phyloP scores from a whole-genome alignment of 2,888 invertebrate species.

The Thalpophila matura region DNA sequence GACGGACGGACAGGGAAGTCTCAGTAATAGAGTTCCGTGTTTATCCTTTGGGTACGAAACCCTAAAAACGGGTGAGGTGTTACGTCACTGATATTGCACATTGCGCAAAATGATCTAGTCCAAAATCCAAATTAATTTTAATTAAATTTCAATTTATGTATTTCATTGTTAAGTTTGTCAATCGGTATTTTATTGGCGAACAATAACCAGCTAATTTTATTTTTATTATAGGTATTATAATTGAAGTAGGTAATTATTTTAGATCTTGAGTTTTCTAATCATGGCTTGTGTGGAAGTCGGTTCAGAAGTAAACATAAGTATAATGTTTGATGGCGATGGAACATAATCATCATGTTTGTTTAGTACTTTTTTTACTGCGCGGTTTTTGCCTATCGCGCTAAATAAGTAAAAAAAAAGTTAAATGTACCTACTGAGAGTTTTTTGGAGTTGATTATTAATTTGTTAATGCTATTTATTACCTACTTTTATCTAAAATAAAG shows the following conservation, averaged over 20 bases:
- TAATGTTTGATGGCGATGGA: slow-evolving; percentile 19
- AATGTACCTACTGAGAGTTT: no score
- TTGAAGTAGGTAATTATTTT: slow-evolving; percentile 37
- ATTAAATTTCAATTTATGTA: slow-evolving; percentile 30
- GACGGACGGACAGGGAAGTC: no score
- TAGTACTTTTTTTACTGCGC: slow-evolving; percentile 13
- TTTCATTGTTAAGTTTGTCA: slow-evolving; percentile 46
- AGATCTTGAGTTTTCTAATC: slow-evolving; percentile 46
- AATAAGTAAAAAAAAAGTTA: neutral
- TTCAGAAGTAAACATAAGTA: slow-evolving; percentile 29
- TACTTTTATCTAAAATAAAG: no score
- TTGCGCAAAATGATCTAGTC: slow-evolving; percentile 32
- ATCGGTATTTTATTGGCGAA: slow-evolving; percentile 40
- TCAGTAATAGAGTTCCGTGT: no score
- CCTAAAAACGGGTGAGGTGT: slow-evolving; percentile 1
- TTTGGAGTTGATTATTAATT: no score
- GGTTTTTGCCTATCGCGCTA: slow-evolving; percentile 9
- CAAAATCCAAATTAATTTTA: slow-evolving; percentile 28
- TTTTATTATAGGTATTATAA: no score
- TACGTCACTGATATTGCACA: slow-evolving; percentile 25
- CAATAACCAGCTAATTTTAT: no score
- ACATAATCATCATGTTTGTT: slow-evolving; percentile 7
- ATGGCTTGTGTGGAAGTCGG: slow-evolving; percentile 43
- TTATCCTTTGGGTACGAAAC: no score
- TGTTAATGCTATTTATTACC: no score